Evolutionary conservation across 2,113 vertebrate species (phyloP).

Genomic region (Campylorhamphus procurvoides): DNA sequence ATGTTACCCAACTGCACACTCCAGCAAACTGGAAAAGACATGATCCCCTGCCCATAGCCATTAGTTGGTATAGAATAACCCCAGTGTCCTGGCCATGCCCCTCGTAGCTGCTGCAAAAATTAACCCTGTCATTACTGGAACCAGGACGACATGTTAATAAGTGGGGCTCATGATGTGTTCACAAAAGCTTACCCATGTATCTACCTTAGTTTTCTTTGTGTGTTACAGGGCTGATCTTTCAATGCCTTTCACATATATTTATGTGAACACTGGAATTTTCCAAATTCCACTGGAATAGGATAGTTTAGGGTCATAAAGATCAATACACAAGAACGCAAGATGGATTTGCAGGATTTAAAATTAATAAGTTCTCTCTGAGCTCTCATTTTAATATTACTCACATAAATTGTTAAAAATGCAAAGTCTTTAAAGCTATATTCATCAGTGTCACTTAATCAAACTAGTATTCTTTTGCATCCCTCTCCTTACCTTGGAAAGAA

Average conservation of each 20-base stretch:
- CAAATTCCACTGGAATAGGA: neutral
- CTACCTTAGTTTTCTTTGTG: neutral
- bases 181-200: neutral
- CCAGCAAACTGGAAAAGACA: neutral
- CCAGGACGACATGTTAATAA: neutral
- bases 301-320: neutral
- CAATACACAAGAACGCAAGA: neutral
- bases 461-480: neutral
- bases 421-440: neutral
- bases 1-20: fast-evolving
- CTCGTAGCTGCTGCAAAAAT: neutral
- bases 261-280: neutral
- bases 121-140: neutral
- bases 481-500: neutral
- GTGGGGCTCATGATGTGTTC: neutral
- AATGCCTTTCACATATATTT: neutral
- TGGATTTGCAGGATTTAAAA: neutral
- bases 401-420: neutral
- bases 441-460: neutral
- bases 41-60: too few species aligned
- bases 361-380: neutral
- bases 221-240: neutral
- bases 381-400: neutral
- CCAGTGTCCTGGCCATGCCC: too few species aligned
- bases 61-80: neutral